Conservation (phyloP, 2,113 vertebrate genomes). For the Callaeas wilsoni region DNA sequence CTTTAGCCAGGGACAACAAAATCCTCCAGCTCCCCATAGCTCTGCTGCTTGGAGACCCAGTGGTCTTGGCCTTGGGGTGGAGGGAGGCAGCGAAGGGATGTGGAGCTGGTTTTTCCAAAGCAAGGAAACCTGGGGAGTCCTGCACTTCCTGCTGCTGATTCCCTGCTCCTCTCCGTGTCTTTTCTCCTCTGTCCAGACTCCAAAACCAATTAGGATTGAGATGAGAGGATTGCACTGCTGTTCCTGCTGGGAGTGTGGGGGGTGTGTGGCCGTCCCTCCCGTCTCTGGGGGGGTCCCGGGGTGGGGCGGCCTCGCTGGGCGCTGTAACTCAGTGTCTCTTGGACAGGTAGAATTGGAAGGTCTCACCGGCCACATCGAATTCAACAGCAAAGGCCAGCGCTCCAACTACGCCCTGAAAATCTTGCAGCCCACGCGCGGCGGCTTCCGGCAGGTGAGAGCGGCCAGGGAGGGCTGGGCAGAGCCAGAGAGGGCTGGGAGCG, state of each 20-base stretch:
- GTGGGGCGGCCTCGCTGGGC: background rate
- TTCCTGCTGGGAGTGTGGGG: background rate
- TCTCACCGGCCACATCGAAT: conserved; percentile 98
- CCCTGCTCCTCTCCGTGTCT: background rate
- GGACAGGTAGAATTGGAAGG: conserved; percentile 99
- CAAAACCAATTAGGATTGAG: background rate
- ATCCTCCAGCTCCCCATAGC: background rate
- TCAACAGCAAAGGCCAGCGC: conserved; percentile 98
- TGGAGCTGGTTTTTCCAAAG: background rate
- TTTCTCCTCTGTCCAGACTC: background rate
- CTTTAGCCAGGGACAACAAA: background rate
- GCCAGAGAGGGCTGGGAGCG: background rate
- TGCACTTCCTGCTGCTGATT: fast-evolving
- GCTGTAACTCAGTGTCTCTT: conserved; percentile 82
- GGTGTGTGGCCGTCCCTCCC: background rate
- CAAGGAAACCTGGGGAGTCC: background rate
- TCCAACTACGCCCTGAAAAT: conserved; percentile 95
- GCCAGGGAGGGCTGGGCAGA: too few relatives aligned
- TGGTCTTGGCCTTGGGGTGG: background rate
- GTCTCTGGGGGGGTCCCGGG: background rate
- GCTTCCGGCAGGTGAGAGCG: conserved; percentile 88
- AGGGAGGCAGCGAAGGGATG: background rate
- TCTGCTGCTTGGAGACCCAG: background rate
- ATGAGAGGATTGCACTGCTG: fast-evolving
- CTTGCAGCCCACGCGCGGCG: conserved; percentile 87